A percentile compares a stretch with the other conserved stretches of the same genome.
These are phyloP conservation scores for Hydrolagus affinis DNA, from an alignment of 2,113 vertebrate genomes.

Conservation along the genomic window DNA sequence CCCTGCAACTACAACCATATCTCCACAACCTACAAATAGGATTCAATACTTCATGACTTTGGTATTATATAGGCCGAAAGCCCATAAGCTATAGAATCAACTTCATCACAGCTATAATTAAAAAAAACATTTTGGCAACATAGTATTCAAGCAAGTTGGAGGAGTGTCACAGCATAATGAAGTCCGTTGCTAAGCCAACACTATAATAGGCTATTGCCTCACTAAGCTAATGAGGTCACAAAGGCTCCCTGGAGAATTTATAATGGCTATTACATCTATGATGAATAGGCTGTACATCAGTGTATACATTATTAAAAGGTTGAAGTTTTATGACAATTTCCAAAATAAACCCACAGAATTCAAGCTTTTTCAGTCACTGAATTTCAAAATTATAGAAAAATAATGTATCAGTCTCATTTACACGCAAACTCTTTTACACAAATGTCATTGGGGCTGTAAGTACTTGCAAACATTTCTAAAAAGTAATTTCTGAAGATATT, in stretches of 20 bases:
- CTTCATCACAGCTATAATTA: neutral
- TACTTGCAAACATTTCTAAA: too few species aligned
- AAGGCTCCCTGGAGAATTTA: neutral
- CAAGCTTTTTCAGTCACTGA: too few species aligned
- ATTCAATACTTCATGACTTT: neutral
- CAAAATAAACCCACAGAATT: neutral
- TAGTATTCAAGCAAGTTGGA: conserved; percentile 1
- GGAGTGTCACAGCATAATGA: neutral
- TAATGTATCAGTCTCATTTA: too few species aligned
- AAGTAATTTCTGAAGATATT: too few species aligned
- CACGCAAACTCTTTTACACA: too few species aligned
- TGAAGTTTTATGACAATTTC: neutral
- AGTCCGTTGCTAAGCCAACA: conserved; percentile 6
- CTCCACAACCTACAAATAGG: neutral
- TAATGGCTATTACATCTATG: neutral
- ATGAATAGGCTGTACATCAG: neutral
- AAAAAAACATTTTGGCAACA: neutral
- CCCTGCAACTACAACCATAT: neutral
- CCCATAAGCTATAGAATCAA: neutral
- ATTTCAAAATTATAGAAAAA: too few species aligned
- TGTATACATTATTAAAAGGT: neutral
- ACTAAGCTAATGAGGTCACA: neutral
- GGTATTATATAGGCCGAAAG: neutral
- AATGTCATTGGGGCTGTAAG: too few species aligned
- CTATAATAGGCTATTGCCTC: neutral